Percentiles rank a stretch among this genome's conserved stretches.
phyloP scores from a whole-genome alignment of 2,113 vertebrate species.

The Lophura nycthemera region DNA sequence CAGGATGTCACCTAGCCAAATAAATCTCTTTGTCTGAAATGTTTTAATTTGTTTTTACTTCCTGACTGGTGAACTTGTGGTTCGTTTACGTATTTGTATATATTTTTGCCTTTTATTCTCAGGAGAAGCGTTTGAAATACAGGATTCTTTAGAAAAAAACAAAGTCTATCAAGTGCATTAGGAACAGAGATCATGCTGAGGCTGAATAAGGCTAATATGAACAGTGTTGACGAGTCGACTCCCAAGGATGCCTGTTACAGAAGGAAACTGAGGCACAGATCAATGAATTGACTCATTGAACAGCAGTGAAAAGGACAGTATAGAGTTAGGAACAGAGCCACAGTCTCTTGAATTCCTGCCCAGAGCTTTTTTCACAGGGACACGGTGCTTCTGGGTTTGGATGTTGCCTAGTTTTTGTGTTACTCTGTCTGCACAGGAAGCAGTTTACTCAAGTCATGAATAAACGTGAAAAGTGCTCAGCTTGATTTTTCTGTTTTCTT shows the following conservation, averaged over 20 bases:
- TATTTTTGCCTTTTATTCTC: not conserved
- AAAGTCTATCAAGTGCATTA: not conserved
- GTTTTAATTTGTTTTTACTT: not conserved
- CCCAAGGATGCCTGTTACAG: not conserved
- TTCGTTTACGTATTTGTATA: not conserved
- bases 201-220: not conserved
- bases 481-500: not conserved
- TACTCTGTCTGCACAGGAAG: slow-evolving; percentile 62
- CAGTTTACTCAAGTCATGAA: slow-evolving; percentile 10
- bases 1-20: slow-evolving; percentile 45
- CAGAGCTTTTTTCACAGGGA: not conserved
- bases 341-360: not conserved
- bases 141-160: not conserved
- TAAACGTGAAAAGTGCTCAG: slow-evolving; percentile 16
- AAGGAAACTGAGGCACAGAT: slow-evolving; percentile 9
- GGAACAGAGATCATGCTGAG: not conserved
- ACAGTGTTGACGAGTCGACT: not conserved
- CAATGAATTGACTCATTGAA: not conserved
- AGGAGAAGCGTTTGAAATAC: not conserved
- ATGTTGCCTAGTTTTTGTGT: slow-evolving; percentile 17
- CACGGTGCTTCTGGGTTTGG: not conserved
- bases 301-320: not conserved
- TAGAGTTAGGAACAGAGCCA: not conserved
- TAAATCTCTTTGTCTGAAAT: not conserved
- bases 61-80: slow-evolving; percentile 15